Evolutionary conservation across 2,113 vertebrate species (phyloP).

Genomic region (Patagioenas fasciata): DNA sequence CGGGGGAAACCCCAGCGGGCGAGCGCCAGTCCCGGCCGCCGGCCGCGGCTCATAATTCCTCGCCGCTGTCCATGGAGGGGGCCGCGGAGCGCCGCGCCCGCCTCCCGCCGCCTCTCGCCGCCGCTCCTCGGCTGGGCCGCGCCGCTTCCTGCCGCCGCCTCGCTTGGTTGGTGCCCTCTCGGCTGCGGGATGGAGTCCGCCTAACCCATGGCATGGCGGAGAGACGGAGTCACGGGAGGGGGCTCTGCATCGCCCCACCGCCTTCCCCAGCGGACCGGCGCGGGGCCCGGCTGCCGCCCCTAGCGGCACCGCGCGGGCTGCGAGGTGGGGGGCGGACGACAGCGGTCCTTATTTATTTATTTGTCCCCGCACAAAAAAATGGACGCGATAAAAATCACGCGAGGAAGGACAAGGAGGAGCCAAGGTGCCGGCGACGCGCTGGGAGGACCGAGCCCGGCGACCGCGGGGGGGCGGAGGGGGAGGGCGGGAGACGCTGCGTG

Average conservation of each 20-base stretch:
- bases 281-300: not conserved
- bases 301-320: not conserved
- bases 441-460: not conserved
- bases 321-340: not conserved
- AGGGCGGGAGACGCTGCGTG: not conserved
- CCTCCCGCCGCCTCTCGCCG: not conserved
- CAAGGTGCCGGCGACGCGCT: not conserved
- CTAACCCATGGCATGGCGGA: conserved; percentile 56
- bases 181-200: conserved; percentile 16
- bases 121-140: not conserved
- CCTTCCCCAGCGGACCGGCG: not conserved
- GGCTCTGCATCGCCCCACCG: not conserved
- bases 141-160: conserved; percentile 9
- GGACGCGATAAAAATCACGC: conserved; percentile 43
- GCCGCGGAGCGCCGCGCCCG: too few relatives aligned
- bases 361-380: not conserved
- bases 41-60: too few relatives aligned
- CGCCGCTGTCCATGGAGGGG: too few relatives aligned
- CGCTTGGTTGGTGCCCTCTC: not conserved
- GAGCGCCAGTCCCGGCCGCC: too few relatives aligned
- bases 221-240: conserved; percentile 9
- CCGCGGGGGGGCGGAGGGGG: not conserved
- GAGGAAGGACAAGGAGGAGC: conserved; percentile 41
- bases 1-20: too few relatives aligned
- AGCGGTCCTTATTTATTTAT: not conserved